phyloP scores from a whole-genome alignment of 2,797 vertebrate species.

The Linurgus olivaceus region DNA sequence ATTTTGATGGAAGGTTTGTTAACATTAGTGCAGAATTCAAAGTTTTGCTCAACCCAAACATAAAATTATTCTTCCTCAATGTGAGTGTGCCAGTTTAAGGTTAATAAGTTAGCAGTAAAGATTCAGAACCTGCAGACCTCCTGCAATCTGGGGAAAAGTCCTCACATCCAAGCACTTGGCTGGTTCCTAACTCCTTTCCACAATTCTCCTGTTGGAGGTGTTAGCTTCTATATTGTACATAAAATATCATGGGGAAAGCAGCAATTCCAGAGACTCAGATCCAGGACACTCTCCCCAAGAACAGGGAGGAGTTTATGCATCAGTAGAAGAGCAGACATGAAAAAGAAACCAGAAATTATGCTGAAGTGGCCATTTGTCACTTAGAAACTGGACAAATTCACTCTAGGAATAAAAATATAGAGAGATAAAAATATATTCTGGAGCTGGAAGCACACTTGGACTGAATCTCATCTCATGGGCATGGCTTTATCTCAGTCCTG shows the following conservation, averaged over 20 bases:
- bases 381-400: neutral
- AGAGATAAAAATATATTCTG: neutral
- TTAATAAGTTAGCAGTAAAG: neutral
- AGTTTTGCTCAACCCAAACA: neutral
- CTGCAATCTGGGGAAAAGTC: neutral
- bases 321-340: neutral
- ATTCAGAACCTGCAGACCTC: neutral
- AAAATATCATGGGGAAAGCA: neutral
- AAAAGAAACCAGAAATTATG: neutral
- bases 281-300: neutral
- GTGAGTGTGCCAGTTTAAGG: neutral
- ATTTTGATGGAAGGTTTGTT: neutral
- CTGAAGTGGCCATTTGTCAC: neutral
- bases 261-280: neutral
- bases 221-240: neutral
- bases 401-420: neutral
- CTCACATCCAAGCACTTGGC: neutral
- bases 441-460: neutral
- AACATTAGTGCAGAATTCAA: neutral
- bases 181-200: neutral
- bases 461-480: neutral
- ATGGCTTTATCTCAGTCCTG: neutral
- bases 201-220: neutral
- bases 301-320: neutral
- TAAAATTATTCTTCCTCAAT: neutral